These are phyloP conservation scores for Herpailurus yagouaroundi DNA, from an alignment of 2,113 vertebrate species.

Conservation along the genomic window DNA sequence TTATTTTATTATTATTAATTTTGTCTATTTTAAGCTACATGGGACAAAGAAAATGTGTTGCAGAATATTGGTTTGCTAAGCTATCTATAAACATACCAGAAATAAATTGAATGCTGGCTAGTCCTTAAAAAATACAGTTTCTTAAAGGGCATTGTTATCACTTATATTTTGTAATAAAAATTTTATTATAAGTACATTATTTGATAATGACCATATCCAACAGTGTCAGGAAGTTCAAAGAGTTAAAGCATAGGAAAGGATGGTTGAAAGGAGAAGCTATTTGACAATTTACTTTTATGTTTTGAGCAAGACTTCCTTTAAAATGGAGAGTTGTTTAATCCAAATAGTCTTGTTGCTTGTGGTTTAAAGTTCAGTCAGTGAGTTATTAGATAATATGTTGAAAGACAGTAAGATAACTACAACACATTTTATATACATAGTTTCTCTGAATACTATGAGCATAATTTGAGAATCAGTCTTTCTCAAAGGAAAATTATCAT, in stretches of 20 bases:
- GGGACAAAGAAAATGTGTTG: not conserved
- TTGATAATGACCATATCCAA: not conserved
- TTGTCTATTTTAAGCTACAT: conserved; percentile 5
- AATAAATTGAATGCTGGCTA: conserved; percentile 2
- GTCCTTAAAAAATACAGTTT: not conserved
- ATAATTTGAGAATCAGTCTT: not conserved
- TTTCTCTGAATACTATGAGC: not conserved
- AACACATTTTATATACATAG: not conserved
- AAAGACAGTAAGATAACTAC: not conserved
- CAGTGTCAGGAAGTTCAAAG: conserved; percentile 5
- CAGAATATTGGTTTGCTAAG: not conserved
- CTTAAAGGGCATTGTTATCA: not conserved
- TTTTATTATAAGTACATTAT: not conserved
- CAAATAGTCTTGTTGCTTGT: not conserved
- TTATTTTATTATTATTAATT: not conserved
- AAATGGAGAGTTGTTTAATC: not conserved
- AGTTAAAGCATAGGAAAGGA: not conserved
- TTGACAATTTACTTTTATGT: not conserved
- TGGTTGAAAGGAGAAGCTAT: not conserved
- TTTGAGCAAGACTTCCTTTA: conserved; percentile 10
- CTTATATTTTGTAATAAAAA: not conserved
- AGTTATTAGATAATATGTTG: not conserved
- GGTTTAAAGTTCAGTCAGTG: not conserved
- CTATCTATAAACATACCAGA: not conserved
- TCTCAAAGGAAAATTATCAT: not conserved